Evolutionary conservation across 2,797 vertebrate species (phyloP), one percentile per base, ranked within the genome.

Genomic region (Arctocebus calabarensis): DNA sequence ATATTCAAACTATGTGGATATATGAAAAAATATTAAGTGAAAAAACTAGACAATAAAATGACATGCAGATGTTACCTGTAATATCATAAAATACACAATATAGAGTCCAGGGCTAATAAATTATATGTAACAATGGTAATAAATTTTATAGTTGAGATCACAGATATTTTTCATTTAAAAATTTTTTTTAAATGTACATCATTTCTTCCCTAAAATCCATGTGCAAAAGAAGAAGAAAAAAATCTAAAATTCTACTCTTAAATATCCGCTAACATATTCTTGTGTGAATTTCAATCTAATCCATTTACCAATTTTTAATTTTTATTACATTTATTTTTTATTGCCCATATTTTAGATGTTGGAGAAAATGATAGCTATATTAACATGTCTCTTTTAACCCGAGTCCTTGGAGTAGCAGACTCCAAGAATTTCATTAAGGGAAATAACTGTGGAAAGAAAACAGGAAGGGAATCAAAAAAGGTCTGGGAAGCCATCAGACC

Each of bases 321-420:
- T 91, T 78, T 90, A 71, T 78, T 93, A 66, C 64, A 66, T 84
- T 62, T 37, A 17, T 73, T 95, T 95, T 84, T 29, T 61, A 83
- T 62, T 90, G 88, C 6, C 29, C 34, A 73, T 23, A 82, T 70
- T 70, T 93, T 59, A 52, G 27, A 8, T 88, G 37, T 75, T 55
- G 71, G n/a, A 82, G 73, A 88, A 94, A 81, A 78, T 59, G 3
- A 64, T 4, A 13, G 10, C n/a, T 37, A 3, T 59, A 61, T 27
- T 73, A 17, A 25, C 75, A 75, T 40, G 19, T 45, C n/a, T 84
- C 43, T 87, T 9, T 66, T 71, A 43, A 25, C 90, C n/a, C 73
- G 13, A 43, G 12, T 68, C 37, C 43, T 86, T 79, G 61, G 34
- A 87, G 82, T 90, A 66, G 62, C 57, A 83, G 23, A 68, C 1